A percentile compares a stretch with the other conserved stretches of the same genome.
Conservation (phyloP, 2,888 invertebrate genomes). For the Melinopterus prodromus region DNA sequence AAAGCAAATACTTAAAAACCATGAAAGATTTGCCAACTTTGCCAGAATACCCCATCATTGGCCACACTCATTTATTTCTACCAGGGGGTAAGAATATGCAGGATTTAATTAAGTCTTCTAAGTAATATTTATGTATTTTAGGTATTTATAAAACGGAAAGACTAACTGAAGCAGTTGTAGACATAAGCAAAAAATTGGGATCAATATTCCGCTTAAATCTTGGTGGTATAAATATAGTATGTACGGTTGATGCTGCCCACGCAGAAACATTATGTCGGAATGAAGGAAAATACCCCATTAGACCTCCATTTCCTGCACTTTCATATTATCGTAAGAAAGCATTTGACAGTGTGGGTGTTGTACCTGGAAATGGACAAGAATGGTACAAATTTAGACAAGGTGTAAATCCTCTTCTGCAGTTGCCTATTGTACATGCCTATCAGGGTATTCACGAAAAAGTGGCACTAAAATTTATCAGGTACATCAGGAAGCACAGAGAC, state of each 20-base stretch:
- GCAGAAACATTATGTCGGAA: slow-evolving; percentile 60
- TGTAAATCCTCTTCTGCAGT: slow-evolving; percentile 62
- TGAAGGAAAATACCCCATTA: slow-evolving; percentile 63
- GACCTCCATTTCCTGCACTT: slow-evolving; percentile 65
- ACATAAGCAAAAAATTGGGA: slow-evolving; percentile 60
- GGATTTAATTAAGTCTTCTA: not conserved
- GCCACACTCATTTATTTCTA: slow-evolving; percentile 56
- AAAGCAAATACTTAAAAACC: slow-evolving; percentile 36
- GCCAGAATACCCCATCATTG: slow-evolving; percentile 53
- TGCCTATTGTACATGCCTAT: slow-evolving; percentile 59
- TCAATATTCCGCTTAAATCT: slow-evolving; percentile 61
- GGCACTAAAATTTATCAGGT: slow-evolving; percentile 60
- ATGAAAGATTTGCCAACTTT: slow-evolving; percentile 50
- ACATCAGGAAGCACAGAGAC: slow-evolving; percentile 53
- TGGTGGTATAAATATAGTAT: slow-evolving; percentile 60
- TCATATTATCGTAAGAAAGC: slow-evolving; percentile 59
- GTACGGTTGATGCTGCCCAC: slow-evolving; percentile 63
- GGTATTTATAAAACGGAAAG: slow-evolving; percentile 56
- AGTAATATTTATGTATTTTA: slow-evolving; percentile 42
- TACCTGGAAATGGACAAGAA: slow-evolving; percentile 67
- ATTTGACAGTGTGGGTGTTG: slow-evolving; percentile 63
- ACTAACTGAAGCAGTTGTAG: slow-evolving; percentile 60
- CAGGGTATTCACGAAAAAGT: slow-evolving; percentile 57
- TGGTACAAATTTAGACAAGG: slow-evolving; percentile 66
- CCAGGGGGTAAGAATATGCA: slow-evolving; percentile 52